phyloP scores from a whole-genome alignment of 2,113 vertebrate genomes.

The Nerophis ophidion region DNA sequence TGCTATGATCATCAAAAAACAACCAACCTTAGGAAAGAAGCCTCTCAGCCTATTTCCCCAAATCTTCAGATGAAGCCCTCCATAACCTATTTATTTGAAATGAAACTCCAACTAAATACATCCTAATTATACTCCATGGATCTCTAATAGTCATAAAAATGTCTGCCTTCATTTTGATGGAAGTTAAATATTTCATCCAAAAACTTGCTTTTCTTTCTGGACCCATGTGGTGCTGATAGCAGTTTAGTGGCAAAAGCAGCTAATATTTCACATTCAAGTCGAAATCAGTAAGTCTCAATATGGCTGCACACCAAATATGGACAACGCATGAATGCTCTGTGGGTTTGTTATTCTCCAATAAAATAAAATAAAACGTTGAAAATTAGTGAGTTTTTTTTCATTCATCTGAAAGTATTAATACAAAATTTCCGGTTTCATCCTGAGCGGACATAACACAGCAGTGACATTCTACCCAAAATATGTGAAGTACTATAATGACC shows the following conservation, averaged over 20 bases:
- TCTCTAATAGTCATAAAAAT: not conserved
- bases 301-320: not conserved
- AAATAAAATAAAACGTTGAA: too few relatives aligned
- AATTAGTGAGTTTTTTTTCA: too few relatives aligned
- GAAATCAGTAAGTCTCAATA: not conserved
- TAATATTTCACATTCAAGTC: not conserved
- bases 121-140: not conserved
- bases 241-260: not conserved
- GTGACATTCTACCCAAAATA: too few relatives aligned
- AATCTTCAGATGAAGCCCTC: constrained; percentile 15
- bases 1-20: too few relatives aligned
- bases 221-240: not conserved
- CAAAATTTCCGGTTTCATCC: too few relatives aligned
- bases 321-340: not conserved
- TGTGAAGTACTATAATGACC: too few relatives aligned
- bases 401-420: not conserved
- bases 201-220: not conserved
- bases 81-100: not conserved
- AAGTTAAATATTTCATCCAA: not conserved
- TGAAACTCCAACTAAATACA: not conserved
- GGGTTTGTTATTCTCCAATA: not conserved
- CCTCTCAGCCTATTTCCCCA: not conserved
- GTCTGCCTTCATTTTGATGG: not conserved
- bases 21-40: too few relatives aligned
- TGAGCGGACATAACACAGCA: too few relatives aligned